Conservation (phyloP, 1,140 invertebrate genomes). For the Danaus melanippus region DNA sequence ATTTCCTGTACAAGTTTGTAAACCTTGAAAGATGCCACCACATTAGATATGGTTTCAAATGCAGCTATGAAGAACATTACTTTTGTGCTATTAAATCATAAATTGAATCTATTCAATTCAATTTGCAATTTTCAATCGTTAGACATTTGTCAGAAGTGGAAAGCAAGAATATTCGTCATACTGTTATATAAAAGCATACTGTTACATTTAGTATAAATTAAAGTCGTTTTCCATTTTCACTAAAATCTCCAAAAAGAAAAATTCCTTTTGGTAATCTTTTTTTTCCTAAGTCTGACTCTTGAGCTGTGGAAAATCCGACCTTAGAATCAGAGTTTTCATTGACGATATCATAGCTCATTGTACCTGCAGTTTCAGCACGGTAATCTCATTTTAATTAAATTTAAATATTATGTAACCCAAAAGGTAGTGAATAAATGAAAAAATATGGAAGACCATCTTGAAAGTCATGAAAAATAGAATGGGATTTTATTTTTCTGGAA, state of each 20-base stretch:
- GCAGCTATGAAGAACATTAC: constrained; percentile 79
- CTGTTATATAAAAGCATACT: no score
- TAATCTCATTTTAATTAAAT: neutral
- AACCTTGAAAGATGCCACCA: constrained; percentile 63
- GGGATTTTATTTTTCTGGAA: no score
- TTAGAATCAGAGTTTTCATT: constrained; percentile 38
- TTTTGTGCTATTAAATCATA: constrained; percentile 72
- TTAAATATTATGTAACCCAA: neutral
- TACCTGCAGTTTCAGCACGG: constrained; percentile 7
- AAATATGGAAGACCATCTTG: no score
- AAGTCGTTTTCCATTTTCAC: constrained; percentile 1
- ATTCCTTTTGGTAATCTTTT: constrained; percentile 30
- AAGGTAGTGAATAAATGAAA: no score
- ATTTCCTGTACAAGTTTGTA: constrained; percentile 74
- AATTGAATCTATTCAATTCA: neutral
- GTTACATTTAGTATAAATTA: neutral
- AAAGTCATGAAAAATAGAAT: no score
- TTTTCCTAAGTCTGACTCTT: constrained; percentile 53
- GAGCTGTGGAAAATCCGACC: constrained; percentile 62
- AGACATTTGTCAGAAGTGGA: no score
- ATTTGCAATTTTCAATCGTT: no score
- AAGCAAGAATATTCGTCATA: neutral
- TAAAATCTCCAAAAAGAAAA: neutral
- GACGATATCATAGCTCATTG: constrained; percentile 25
- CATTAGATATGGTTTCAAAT: constrained; percentile 77